Conservation (phyloP, 1,140 invertebrate species). For the Sweltsa coloradensis region DNA sequence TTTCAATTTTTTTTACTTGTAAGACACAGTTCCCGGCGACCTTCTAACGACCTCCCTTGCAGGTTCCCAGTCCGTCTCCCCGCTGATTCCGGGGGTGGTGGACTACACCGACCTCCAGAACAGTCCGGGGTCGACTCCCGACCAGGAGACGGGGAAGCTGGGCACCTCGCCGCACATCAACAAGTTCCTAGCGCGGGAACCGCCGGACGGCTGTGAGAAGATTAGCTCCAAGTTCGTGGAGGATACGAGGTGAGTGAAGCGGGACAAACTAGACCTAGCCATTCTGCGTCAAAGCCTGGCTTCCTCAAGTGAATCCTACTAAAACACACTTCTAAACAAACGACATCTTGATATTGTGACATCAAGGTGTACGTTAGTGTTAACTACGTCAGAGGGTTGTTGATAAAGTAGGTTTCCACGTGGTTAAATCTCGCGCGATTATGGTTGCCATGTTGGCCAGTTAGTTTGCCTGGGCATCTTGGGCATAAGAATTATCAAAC, state of each 20-base stretch:
- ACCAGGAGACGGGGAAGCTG: slow-evolving; percentile 35
- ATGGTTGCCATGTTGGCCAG: too few species aligned
- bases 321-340: too few species aligned
- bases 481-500: too few species aligned
- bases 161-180: slow-evolving; percentile 73
- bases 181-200: slow-evolving; percentile 69
- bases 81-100: slow-evolving; percentile 40
- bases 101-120: slow-evolving; percentile 41
- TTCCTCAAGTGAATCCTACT: too few species aligned
- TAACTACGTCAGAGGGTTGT: slow-evolving; percentile 6
- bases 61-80: slow-evolving; percentile 43
- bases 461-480: too few species aligned
- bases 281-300: too few species aligned
- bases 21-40: too few species aligned
- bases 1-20: too few species aligned
- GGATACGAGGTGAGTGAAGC: slow-evolving; percentile 39
- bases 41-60: slow-evolving; percentile 40
- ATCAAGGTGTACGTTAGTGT: slow-evolving; percentile 8
- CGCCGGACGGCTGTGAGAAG: slow-evolving; percentile 80
- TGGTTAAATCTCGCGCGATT: too few species aligned
- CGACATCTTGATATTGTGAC: too few species aligned
- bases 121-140: slow-evolving; percentile 44
- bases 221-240: slow-evolving; percentile 49
- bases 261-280: too few species aligned
- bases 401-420: too few species aligned